Evolutionary conservation across 2,797 vertebrate genomes (phyloP).

Genomic region (Brachyalestes nurse): DNA sequence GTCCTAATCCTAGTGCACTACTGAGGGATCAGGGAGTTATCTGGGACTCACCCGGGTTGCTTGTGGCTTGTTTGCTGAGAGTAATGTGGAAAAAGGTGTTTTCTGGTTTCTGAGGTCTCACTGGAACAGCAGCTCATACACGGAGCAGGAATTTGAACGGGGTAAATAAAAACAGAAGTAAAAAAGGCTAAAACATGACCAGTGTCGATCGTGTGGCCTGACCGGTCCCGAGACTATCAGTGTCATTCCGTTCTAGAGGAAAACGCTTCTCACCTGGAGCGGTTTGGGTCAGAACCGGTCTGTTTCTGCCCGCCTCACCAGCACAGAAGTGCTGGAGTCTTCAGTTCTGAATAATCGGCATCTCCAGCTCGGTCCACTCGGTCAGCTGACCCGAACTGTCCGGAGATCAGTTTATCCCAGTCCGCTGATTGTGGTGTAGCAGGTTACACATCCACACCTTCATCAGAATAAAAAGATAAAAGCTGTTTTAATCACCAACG

Average conservation of each 20-base stretch:
- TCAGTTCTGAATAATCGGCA: too few relatives aligned
- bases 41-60: background rate
- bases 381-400: background rate
- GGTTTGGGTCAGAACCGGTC: background rate
- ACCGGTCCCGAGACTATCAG: too few relatives aligned
- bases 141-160: background rate
- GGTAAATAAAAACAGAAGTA: background rate
- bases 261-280: background rate
- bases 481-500: too few relatives aligned
- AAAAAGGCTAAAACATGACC: background rate
- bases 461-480: too few relatives aligned
- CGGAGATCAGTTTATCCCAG: too few relatives aligned
- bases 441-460: too few relatives aligned
- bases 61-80: background rate
- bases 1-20: background rate
- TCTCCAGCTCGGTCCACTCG: background rate
- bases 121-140: background rate
- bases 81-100: background rate
- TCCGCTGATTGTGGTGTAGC: too few relatives aligned
- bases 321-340: background rate
- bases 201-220: background rate
- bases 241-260: background rate
- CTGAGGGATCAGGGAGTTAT: background rate
- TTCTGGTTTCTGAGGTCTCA: background rate
- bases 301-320: background rate